These are phyloP conservation scores for Hylaeus volcanicus DNA, from an alignment of 1,140 invertebrate genomes.

Conservation along the genomic window DNA sequence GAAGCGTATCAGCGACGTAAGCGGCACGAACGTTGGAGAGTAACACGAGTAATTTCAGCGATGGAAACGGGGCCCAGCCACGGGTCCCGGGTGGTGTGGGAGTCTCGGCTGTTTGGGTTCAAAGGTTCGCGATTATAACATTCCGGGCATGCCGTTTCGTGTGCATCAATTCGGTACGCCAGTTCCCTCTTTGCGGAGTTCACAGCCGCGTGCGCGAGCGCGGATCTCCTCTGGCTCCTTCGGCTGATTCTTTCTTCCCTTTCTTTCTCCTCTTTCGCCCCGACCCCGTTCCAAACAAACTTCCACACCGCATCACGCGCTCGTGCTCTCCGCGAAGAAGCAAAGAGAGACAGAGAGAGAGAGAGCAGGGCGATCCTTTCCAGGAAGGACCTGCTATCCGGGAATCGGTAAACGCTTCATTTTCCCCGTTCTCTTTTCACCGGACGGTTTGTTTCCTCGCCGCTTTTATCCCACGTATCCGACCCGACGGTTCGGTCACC, in stretches of 20 bases:
- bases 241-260: constrained; percentile 24
- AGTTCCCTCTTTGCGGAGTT: constrained; percentile 77
- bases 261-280: constrained; percentile 44
- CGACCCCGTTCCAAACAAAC: constrained; percentile 65
- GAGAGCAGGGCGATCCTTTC: constrained; percentile 55
- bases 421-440: constrained; percentile 59
- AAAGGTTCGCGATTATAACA: constrained; percentile 81
- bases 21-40: constrained; percentile 56
- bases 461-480: constrained; percentile 26
- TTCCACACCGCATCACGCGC: constrained; percentile 53
- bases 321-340: constrained; percentile 19
- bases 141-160: constrained; percentile 80
- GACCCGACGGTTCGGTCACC: background rate
- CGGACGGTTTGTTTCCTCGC: constrained; percentile 18
- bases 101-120: constrained; percentile 76
- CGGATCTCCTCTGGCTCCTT: constrained; percentile 36
- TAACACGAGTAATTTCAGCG: constrained; percentile 70
- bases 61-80: constrained; percentile 67
- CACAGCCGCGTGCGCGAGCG: constrained; percentile 63
- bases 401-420: constrained; percentile 62
- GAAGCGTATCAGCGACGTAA: constrained; percentile 62
- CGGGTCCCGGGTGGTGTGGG: constrained; percentile 75
- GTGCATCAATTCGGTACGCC: constrained; percentile 81
- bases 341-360: constrained; percentile 9
- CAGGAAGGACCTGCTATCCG: constrained; percentile 58